These are phyloP conservation scores for Bubo blakistoni DNA, from an alignment of 2,113 vertebrate genomes.

Conservation along the genomic window DNA sequence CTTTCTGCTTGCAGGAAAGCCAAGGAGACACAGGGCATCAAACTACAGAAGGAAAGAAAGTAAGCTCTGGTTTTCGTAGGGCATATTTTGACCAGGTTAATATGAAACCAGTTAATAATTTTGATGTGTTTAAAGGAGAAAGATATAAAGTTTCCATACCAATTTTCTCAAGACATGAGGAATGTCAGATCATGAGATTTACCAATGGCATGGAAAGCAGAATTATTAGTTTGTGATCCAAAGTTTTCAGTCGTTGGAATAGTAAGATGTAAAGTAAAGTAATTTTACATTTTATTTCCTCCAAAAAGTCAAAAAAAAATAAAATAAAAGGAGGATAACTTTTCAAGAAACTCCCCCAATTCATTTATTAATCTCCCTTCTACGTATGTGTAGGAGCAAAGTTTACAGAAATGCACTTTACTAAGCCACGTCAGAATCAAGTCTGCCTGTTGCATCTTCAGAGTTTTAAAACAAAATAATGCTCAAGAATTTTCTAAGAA, in stretches of 20 bases:
- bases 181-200: neutral
- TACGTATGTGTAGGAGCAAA: neutral
- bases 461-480: conserved; percentile 1
- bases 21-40: neutral
- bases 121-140: neutral
- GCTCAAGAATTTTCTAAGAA: conserved; percentile 9
- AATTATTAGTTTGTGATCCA: neutral
- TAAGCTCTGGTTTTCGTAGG: neutral
- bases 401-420: neutral
- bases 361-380: neutral
- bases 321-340: neutral
- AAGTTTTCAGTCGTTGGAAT: neutral
- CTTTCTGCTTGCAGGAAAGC: conserved; percentile 4
- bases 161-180: neutral
- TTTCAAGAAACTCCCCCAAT: neutral
- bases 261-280: neutral
- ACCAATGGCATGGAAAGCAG: neutral
- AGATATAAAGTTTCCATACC: neutral
- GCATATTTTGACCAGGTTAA: neutral
- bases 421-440: neutral
- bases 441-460: neutral
- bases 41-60: neutral
- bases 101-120: neutral
- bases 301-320: neutral
- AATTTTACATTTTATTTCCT: neutral